Evolutionary conservation across 2,797 vertebrate genomes (phyloP), one percentile per base, ranked within the genome.

Genomic region (Phrynocephalus guinanensis): DNA sequence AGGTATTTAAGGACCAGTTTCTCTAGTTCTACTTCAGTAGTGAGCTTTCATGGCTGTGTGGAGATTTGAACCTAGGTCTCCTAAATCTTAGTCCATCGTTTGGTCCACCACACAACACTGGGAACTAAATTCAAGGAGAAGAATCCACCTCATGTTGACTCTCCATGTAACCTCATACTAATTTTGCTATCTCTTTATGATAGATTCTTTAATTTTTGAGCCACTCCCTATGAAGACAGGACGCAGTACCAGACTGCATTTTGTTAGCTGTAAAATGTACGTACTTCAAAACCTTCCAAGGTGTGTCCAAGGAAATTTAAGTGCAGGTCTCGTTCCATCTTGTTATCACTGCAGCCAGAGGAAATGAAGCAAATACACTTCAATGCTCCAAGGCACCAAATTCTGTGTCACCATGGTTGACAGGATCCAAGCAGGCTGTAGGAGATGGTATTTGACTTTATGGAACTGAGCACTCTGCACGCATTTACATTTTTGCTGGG

Each of bases 321-420:
- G 97, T 97, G 96, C 92, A 96, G 97, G 96, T 92, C 91, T 95
- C 96, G 95, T 97, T 98, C 98, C 96, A 97, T 96, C 95, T 97
- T 94, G 95, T 93, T 96, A 97, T 97, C 96, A 94, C 95, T 92
- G 96, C 95, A 96, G 96, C 96, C 96, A 97, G 97, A 98, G 95
- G 98, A 76, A 98, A 98, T 97, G 94, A 96, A 96, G 95, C 91
- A 95, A 97, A 98, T 98, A 96, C 97, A 98, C 98, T 99, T 98
- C 98, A 99, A 99, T 98, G 98, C 96, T 97, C 95, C 95, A 96
- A 97, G 98, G 97, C 97, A 98, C 97, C 94, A 97, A 97, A 97
- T 96, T 97, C 96, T 94, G 96, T 98, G 98, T 98, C 98, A 98
- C 97, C 96, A 95, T 96, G 95, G 91, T 87, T 96, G 96, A 95